These are phyloP conservation scores for Anthophora plumipes DNA, from an alignment of 2,888 invertebrate genomes.

Conservation along the genomic window DNA sequence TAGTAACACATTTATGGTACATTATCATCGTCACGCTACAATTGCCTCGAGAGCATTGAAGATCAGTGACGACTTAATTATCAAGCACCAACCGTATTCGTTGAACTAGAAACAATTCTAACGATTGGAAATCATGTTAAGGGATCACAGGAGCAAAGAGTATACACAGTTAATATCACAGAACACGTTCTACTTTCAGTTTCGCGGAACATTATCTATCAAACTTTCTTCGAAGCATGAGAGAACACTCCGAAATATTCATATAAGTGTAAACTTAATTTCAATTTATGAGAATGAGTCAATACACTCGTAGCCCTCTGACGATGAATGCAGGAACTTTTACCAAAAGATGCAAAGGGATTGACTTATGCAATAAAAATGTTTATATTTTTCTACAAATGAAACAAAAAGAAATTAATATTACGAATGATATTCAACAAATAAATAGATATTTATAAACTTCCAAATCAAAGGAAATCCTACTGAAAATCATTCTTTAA, in stretches of 20 bases:
- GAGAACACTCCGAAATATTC: background rate
- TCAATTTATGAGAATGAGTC: background rate
- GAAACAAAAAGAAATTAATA: too few relatives aligned
- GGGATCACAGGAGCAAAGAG: background rate
- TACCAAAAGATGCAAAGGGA: background rate
- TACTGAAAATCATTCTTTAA: background rate
- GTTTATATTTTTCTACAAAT: background rate
- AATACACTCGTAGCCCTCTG: background rate
- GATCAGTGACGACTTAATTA: conserved; percentile 5
- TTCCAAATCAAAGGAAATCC: background rate
- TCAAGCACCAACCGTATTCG: background rate
- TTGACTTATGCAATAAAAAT: background rate
- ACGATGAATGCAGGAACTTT: background rate
- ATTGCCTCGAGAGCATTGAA: background rate
- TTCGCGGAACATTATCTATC: too few relatives aligned
- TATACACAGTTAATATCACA: background rate
- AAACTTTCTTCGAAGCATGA: background rate
- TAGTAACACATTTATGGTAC: too few relatives aligned
- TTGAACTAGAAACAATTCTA: conserved; percentile 17
- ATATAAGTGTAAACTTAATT: too few relatives aligned
- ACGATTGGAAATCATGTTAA: conserved; percentile 4
- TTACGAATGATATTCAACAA: background rate
- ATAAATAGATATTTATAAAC: background rate
- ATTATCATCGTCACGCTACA: background rate
- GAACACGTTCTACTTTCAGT: background rate